Conservation (phyloP, 2,797 vertebrate genomes). For the Molossus molossus region DNA sequence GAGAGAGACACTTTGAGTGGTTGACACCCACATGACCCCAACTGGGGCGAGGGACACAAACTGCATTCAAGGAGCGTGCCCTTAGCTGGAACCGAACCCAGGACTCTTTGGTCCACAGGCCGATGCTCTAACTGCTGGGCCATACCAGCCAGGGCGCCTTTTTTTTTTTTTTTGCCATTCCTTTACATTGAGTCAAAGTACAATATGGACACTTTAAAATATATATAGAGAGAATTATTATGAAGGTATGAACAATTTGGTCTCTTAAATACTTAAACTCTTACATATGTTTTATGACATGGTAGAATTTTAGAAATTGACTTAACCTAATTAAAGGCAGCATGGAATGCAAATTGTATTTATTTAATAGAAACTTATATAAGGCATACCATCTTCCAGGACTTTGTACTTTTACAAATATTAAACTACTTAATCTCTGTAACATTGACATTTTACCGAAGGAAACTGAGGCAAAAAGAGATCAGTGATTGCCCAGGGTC, state of each 20-base stretch:
- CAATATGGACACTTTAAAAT: neutral
- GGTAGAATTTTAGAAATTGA: neutral
- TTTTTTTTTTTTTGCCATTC: neutral
- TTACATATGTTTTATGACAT: conserved; percentile 11
- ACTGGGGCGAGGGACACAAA: too few relatives aligned
- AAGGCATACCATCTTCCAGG: neutral
- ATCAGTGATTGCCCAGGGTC: neutral
- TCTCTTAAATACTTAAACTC: neutral
- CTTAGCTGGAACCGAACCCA: too few relatives aligned
- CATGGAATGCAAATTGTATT: neutral
- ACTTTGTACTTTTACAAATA: conserved; percentile 44
- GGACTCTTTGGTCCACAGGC: too few relatives aligned
- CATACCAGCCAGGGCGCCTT: too few relatives aligned
- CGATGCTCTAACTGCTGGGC: too few relatives aligned
- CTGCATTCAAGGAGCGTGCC: too few relatives aligned
- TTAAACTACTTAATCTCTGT: neutral
- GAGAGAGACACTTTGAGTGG: too few relatives aligned
- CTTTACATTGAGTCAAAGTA: conserved; percentile 20
- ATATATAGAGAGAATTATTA: neutral
- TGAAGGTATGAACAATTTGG: neutral
- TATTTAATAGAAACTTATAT: neutral
- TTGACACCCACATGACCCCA: too few relatives aligned
- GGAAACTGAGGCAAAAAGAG: conserved; percentile 24
- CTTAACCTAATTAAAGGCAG: conserved; percentile 47
- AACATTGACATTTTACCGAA: conserved; percentile 16